These are phyloP conservation scores for Knipowitschia caucasica DNA, from an alignment of 2,797 vertebrate species.

Conservation along the genomic window DNA sequence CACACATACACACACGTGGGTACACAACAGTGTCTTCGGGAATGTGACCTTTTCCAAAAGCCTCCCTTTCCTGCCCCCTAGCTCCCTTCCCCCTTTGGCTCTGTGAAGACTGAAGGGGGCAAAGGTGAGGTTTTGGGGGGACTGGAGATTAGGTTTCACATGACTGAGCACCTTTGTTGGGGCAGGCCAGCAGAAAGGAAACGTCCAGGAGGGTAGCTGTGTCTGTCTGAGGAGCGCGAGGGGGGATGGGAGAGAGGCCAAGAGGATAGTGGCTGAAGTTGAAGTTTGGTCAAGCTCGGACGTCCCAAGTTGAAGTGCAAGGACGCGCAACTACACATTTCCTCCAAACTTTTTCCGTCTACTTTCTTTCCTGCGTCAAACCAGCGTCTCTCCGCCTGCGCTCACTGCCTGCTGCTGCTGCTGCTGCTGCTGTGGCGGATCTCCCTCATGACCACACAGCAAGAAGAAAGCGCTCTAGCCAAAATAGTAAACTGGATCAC, in stretches of 20 bases:
- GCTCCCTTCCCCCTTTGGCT: conserved; percentile 73
- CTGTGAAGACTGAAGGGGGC: conserved; percentile 78
- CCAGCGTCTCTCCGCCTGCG: conserved; percentile 41
- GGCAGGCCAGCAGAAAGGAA: conserved; percentile 76
- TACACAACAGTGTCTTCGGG: conserved; percentile 72
- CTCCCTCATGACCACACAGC: conserved; percentile 70
- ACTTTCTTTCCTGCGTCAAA: conserved; percentile 62
- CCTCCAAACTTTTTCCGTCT: conserved; percentile 34
- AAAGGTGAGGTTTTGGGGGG: conserved; percentile 78
- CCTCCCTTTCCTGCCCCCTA: conserved; percentile 73
- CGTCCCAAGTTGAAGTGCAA: conserved; percentile 59
- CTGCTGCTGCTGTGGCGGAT: conserved; percentile 49
- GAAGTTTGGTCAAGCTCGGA: conserved; percentile 25
- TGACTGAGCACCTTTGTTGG: conserved; percentile 84
- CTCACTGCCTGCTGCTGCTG: conserved; percentile 50
- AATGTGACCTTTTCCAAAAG: conserved; percentile 78
- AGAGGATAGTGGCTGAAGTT: conserved; percentile 49
- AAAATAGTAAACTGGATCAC: conserved; percentile 71
- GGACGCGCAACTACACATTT: conserved; percentile 11
- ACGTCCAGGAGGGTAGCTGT: conserved; percentile 77
- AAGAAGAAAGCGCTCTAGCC: conserved; percentile 71
- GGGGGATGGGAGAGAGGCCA: conserved; percentile 27
- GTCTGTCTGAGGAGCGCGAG: conserved; percentile 68
- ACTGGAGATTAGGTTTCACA: conserved; percentile 82
- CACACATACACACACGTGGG: conserved; percentile 47